Conservation (phyloP, 2,797 vertebrate genomes). For the Malurus leucopterus region DNA sequence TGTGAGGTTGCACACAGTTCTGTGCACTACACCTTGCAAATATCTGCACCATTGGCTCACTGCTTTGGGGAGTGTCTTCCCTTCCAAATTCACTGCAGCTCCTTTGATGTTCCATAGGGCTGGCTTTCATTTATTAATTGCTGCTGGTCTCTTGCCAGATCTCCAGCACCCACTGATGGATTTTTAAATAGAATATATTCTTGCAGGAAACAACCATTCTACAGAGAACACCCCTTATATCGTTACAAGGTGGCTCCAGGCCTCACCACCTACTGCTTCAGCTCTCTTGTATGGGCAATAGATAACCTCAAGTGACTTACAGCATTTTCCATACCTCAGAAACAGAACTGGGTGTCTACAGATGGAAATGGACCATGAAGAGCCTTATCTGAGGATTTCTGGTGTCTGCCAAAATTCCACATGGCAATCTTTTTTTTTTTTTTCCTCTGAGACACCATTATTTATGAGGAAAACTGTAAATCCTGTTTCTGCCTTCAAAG, state of each 20-base stretch:
- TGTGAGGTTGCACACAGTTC: background rate
- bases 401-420: background rate
- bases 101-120: background rate
- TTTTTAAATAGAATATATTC: background rate
- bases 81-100: background rate
- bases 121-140: background rate
- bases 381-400: background rate
- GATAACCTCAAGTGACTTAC: background rate
- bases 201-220: background rate
- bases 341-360: background rate
- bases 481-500: background rate
- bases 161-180: background rate
- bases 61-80: background rate
- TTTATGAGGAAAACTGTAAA: background rate
- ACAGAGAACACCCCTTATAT: background rate
- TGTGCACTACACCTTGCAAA: background rate
- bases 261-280: background rate
- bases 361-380: background rate
- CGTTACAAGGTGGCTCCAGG: rapidly evolving
- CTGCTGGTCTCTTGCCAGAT: background rate
- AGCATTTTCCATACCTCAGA: background rate
- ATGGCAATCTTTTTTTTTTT: background rate
- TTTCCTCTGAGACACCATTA: background rate
- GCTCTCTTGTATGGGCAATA: background rate
- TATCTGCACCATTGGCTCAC: background rate